These are phyloP conservation scores for Calypte anna DNA, from an alignment of 2,113 vertebrate species.

Conservation along the genomic window DNA sequence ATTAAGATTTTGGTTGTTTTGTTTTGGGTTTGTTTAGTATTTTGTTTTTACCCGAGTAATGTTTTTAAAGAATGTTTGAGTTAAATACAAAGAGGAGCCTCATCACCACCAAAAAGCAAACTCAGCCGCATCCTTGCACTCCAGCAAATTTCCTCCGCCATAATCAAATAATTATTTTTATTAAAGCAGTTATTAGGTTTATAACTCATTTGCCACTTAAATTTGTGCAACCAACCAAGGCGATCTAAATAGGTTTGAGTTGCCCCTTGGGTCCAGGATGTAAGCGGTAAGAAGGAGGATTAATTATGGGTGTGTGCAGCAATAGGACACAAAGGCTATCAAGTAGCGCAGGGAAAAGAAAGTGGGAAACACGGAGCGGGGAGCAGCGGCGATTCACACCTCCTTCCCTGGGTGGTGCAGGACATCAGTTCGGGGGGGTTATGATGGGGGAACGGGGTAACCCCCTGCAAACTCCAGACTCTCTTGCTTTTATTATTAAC, in stretches of 20 bases:
- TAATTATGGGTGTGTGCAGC: constrained; percentile 81
- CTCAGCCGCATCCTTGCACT: constrained; percentile 16
- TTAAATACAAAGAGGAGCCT: not conserved
- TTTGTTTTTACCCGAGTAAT: not conserved
- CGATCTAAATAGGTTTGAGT: constrained; percentile 83
- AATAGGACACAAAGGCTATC: constrained; percentile 65
- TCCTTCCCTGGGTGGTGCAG: not conserved
- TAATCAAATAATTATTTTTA: constrained; percentile 74
- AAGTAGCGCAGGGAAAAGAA: constrained; percentile 4
- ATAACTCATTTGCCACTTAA: constrained; percentile 85
- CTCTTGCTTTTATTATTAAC: rapidly evolving
- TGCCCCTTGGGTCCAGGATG: constrained; percentile 76
- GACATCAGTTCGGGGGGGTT: not conserved
- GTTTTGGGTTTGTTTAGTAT: not conserved
- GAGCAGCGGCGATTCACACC: not conserved
- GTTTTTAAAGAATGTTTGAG: not conserved
- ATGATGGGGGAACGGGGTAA: not conserved
- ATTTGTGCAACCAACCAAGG: constrained; percentile 84
- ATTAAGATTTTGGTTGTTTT: not conserved
- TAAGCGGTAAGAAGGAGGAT: constrained; percentile 81
- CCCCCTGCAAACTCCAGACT: not conserved
- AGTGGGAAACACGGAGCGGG: not conserved
- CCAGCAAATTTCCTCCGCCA: constrained; percentile 35
- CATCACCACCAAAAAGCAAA: not conserved
- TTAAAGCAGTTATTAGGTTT: constrained; percentile 81